Evolutionary conservation across 2,797 vertebrate genomes (phyloP), one percentile per base, ranked within the genome.

Genomic region (Spheniscus humboldti): DNA sequence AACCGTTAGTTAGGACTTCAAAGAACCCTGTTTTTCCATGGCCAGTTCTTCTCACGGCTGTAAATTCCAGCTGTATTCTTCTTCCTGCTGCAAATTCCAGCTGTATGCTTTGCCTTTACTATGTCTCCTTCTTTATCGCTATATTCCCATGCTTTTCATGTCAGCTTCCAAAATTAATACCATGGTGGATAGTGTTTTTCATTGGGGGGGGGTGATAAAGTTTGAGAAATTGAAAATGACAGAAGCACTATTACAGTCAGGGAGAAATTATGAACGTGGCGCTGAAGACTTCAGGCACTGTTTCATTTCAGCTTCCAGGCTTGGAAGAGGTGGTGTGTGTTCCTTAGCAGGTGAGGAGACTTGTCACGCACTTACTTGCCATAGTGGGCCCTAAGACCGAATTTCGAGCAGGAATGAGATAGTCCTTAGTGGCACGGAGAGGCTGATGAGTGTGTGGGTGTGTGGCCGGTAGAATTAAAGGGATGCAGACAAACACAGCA

Each of bases 241-340:
- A 81, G 75, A 90, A 87, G 27, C 25, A 25, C 57, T 78, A 24
- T 55, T 94, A 72, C 28, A 86, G 6, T 63, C 48, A 35, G 55
- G 37, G 41, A 96, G 80, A 88, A 96, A 83, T 78, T 71, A 56
- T 20, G 64, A 84, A 80, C 5, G 2, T 53, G 52, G 28, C 87
- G 39, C 68, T 76, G 31, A 53, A 82, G 77, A 53, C 66, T 89
- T 97, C 39, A 84, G 71, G n/a, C 69, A 69, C 33, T 43, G 30
- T 91, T 90, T 85, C 56, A 28, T 94, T 96, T 97, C 78, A 94
- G 22, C 66, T 88, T 83, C 84, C 68, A 66, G 59, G 56, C 76
- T 74, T 96, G 88, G 55, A 69, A 86, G 35, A 96, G 73, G 47
- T 78, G n/a, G 16, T 88, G n/a, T 43, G 39, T 71, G 48, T 59